Evolutionary conservation across 2,797 vertebrate species (phyloP), one percentile per base, ranked within the genome.

Genomic region (Falco concolor): DNA sequence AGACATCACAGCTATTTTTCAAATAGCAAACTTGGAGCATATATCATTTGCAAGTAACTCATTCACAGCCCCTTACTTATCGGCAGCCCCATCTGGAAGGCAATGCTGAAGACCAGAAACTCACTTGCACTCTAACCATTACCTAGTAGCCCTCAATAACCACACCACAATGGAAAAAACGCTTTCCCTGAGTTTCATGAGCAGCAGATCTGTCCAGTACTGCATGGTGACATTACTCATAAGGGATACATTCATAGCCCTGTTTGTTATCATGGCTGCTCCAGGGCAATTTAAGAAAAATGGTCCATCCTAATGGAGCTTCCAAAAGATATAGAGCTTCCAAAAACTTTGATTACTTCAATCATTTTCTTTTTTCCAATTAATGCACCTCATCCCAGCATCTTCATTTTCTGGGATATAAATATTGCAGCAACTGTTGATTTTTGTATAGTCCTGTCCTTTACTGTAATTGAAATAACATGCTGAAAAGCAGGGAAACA

Each of bases 221-320:
- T 28, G 12, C 0, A 0, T 6, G 27, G 17, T 60, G 49, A 25
- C 5, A 0, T 70, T 74, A 81, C 12, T 76, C 30, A 11, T 19
- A 86, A 45, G 24, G 30, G 69, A 25, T 7, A 47, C 4, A 24
- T 40, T 77, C 40, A 61, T 0, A 77, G 27, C 4, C 54, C 49
- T 30, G 9, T 30, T 89, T 49, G 44, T 84, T 73, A 45, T 6
- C 38, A 38, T 6, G 25, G 18, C 21, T 92, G 36, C 30, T 64
- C 50, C n/a, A 44, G 16, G 14, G 5, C 13, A 84, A 47, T 65
- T 78, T 61, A 38, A 60, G 50, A 60, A 65, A 92, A 95, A 78
- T 4, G 2, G 5, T 49, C 45, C 65, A 23, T 23, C 12, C 1
- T 9, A 84, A 50, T 4, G 10, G 4, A 83, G 27, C 32, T 68